Evolutionary conservation across 2,888 invertebrate species (phyloP).

Genomic region (Plagiodera versicolora): DNA sequence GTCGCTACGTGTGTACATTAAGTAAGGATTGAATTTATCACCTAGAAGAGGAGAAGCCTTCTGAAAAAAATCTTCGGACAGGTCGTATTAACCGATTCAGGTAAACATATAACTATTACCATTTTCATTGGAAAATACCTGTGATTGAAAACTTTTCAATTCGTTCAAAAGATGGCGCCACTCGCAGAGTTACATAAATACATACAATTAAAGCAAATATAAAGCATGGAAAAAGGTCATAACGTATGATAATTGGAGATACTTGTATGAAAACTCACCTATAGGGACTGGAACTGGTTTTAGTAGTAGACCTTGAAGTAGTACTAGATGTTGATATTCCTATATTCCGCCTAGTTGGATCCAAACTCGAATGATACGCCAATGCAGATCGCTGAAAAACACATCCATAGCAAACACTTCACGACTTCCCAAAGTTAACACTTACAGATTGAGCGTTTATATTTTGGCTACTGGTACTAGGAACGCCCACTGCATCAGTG

Average conservation of each 20-base stretch:
- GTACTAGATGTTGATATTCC: conserved; percentile 95
- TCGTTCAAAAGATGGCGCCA: too few species aligned
- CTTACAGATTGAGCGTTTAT: conserved; percentile 65
- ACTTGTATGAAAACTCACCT: conserved; percentile 56
- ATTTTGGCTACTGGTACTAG: conserved; percentile 77
- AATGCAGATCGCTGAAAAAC: conserved; percentile 70
- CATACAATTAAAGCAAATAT: too few species aligned
- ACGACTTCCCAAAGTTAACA: neutral
- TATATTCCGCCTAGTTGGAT: conserved; percentile 72
- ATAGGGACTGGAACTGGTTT: conserved; percentile 92
- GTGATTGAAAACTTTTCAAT: too few species aligned
- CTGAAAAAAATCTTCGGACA: too few species aligned
- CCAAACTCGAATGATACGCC: conserved; percentile 73
- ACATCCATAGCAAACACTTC: conserved; percentile 8
- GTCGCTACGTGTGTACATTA: too few species aligned
- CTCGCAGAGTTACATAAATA: too few species aligned
- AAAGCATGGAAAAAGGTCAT: conserved; percentile 1
- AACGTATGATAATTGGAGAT: conserved; percentile 1
- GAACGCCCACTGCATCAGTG: conserved; percentile 64
- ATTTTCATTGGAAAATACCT: too few species aligned
- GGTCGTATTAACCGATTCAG: too few species aligned
- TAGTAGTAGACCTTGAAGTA: conserved; percentile 90
- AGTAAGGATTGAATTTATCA: too few species aligned
- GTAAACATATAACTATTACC: too few species aligned
- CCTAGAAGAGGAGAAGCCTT: too few species aligned